Evolutionary conservation across 2,888 invertebrate species (phyloP).

Genomic region (Abrostola triplasia): DNA sequence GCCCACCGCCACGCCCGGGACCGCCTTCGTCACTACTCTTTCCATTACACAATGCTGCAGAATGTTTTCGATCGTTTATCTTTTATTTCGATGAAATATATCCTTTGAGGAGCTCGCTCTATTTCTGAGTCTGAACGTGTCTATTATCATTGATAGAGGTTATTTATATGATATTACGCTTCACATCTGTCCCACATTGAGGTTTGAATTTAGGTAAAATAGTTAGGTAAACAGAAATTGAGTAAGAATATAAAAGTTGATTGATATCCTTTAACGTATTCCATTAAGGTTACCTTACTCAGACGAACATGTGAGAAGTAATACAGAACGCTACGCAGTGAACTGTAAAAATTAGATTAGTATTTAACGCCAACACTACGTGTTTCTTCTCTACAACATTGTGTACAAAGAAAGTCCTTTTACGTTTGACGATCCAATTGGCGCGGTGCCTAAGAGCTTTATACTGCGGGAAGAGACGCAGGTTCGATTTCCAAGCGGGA

Average conservation of each 20-base stretch:
- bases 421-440: background rate
- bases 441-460: background rate
- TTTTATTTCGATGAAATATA: conserved; percentile 60
- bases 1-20: conserved; percentile 20
- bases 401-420: background rate
- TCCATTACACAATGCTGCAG: conserved; percentile 65
- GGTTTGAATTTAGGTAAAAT: conserved; percentile 48
- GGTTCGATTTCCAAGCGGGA: too few species aligned
- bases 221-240: conserved; percentile 39
- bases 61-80: conserved; percentile 63
- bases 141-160: conserved; percentile 66
- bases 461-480: background rate
- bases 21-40: conserved; percentile 44
- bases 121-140: conserved; percentile 59
- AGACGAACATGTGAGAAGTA: conserved; percentile 3
- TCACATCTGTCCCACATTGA: conserved; percentile 56
- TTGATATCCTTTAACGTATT: conserved; percentile 6
- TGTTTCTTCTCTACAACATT: background rate
- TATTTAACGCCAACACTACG: background rate
- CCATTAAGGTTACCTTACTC: conserved; percentile 2
- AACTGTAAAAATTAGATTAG: background rate
- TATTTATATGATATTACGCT: conserved; percentile 70
- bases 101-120: conserved; percentile 57
- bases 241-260: conserved; percentile 25
- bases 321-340: background rate